phyloP scores from a whole-genome alignment of 2,888 invertebrate genomes.

The Selenia dentaria region DNA sequence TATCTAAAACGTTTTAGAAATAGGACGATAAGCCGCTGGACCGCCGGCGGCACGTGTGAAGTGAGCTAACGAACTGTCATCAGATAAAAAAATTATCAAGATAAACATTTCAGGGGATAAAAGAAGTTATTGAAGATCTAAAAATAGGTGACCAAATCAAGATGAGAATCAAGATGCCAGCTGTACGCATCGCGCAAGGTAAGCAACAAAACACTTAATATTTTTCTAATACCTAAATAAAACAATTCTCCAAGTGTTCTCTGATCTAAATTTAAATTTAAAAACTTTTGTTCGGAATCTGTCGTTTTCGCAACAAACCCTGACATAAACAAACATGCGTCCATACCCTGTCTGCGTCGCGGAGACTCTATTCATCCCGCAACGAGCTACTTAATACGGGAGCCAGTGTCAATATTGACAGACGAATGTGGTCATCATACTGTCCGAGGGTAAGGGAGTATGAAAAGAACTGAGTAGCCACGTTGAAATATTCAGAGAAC shows the following conservation, averaged over 20 bases:
- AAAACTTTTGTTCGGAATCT: background rate
- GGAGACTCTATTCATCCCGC: conserved; percentile 67
- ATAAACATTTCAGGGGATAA: conserved; percentile 72
- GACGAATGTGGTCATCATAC: conserved; percentile 68
- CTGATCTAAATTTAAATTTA: background rate
- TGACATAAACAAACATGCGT: conserved; percentile 56
- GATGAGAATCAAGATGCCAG: conserved; percentile 99
- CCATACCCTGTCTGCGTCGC: conserved; percentile 43
- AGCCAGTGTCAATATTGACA: conserved; percentile 71
- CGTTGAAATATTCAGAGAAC: conserved; percentile 52
- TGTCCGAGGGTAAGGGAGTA: conserved; percentile 58
- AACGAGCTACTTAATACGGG: conserved; percentile 78
- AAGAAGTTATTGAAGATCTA: conserved; percentile 74
- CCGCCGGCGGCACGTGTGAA: conserved; percentile 80
- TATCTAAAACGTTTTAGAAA: conserved; percentile 71
- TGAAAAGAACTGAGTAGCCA: conserved; percentile 56
- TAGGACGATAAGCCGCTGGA: conserved; percentile 74
- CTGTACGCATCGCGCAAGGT: conserved; percentile 98
- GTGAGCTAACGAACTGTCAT: conserved; percentile 69
- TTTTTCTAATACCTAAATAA: background rate
- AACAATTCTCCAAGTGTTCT: too few species aligned
- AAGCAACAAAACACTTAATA: conserved; percentile 58
- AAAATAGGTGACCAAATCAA: conserved; percentile 87
- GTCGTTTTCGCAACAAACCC: conserved; percentile 34
- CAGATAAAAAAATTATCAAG: conserved; percentile 64